Conservation (phyloP, 2,113 vertebrate species). For the Lophochroa leadbeateri region DNA sequence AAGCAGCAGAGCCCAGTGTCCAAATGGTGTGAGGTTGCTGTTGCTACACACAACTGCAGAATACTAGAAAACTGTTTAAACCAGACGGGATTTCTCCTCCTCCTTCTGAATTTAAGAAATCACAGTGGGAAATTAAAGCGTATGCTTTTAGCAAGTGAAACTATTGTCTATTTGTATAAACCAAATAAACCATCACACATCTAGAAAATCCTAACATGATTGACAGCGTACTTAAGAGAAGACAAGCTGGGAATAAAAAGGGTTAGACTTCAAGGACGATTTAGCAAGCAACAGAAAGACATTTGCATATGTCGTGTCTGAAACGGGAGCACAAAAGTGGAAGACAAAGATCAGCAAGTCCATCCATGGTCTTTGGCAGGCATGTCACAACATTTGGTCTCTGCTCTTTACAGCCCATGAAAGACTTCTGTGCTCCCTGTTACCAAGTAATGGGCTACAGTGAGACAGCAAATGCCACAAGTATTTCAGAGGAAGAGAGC, state of each 20-base stretch:
- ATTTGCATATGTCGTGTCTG: not conserved
- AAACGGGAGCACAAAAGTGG: not conserved
- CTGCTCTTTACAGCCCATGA: not conserved
- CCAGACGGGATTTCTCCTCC: not conserved
- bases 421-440: not conserved
- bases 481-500: not conserved
- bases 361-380: not conserved
- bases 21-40: not conserved
- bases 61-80: not conserved
- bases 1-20: not conserved
- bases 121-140: not conserved
- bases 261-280: not conserved
- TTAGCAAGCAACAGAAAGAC: constrained; percentile 5
- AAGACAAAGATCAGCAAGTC: constrained; percentile 13
- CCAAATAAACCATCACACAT: not conserved
- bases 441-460: not conserved
- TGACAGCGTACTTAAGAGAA: not conserved
- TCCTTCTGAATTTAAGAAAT: not conserved
- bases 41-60: not conserved
- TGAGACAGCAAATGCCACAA: not conserved
- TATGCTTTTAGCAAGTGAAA: not conserved
- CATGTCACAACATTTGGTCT: not conserved
- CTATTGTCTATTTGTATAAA: not conserved
- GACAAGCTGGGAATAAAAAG: not conserved
- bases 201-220: not conserved